These are phyloP conservation scores for Pseudanteris insignis DNA, from an alignment of 2,888 invertebrate genomes.

Conservation along the genomic window DNA sequence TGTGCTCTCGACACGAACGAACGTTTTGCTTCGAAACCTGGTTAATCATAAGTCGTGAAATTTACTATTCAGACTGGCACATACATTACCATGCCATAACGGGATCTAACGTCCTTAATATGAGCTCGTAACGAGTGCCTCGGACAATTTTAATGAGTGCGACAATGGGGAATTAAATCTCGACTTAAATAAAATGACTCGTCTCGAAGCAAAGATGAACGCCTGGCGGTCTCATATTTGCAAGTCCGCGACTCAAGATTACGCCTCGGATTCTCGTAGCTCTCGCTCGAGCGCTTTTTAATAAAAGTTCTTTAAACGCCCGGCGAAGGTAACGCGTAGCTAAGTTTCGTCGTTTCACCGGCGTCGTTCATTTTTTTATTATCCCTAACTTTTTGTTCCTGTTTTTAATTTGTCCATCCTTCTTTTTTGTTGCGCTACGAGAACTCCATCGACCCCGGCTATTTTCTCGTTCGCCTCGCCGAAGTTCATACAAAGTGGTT, in stretches of 20 bases:
- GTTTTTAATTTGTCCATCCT: not conserved
- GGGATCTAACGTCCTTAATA: conserved; percentile 16
- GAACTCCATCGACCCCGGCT: conserved; percentile 18
- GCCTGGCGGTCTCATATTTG: conserved; percentile 23
- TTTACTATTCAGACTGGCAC: too few species aligned
- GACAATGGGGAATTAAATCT: conserved; percentile 30
- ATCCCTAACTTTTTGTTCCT: not conserved
- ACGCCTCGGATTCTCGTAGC: conserved; percentile 43
- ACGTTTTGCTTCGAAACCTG: too few species aligned
- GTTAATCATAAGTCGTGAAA: too few species aligned
- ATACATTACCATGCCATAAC: conserved; percentile 14
- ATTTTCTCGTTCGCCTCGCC: conserved; percentile 22
- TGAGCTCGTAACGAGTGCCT: conserved; percentile 23
- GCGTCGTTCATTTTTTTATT: conserved; percentile 5
- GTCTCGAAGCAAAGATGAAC: conserved; percentile 18
- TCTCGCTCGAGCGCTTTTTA: conserved; percentile 42
- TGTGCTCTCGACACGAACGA: too few species aligned
- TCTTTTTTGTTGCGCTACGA: conserved; percentile 11
- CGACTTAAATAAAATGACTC: conserved; percentile 29
- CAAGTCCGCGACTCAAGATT: conserved; percentile 37
- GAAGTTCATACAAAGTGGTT: conserved; percentile 42
- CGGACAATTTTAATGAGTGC: conserved; percentile 24
- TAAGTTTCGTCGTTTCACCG: conserved; percentile 46
- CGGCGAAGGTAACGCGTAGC: conserved; percentile 37
- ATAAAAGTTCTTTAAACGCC: conserved; percentile 51